Conservation (phyloP, 1,140 invertebrate genomes). For the Armadillidium nasatum region DNA sequence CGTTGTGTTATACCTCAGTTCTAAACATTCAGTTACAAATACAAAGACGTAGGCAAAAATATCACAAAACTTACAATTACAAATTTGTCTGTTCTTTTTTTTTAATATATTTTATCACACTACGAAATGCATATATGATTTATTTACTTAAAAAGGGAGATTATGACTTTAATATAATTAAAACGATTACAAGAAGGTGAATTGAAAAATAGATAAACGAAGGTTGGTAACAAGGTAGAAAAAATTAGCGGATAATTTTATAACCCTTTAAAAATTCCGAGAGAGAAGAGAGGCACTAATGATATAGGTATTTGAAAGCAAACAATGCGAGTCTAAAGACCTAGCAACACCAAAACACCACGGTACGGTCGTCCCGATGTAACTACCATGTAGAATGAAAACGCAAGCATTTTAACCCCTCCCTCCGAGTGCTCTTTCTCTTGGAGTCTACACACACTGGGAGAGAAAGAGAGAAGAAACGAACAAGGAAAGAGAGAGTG, state of each 20-base stretch:
- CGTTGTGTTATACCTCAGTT: background rate
- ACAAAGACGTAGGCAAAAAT: slow-evolving; percentile 5
- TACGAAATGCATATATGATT: slow-evolving; percentile 2
- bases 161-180: too few relatives aligned
- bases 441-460: background rate
- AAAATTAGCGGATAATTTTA: background rate
- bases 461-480: background rate
- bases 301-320: background rate
- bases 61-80: background rate
- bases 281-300: background rate
- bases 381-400: slow-evolving; percentile 1
- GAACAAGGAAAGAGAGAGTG: background rate
- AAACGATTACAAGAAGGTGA: background rate
- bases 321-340: background rate
- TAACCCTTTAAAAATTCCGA: background rate
- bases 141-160: too few relatives aligned
- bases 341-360: background rate
- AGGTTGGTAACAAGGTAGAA: background rate
- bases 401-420: background rate
- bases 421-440: background rate
- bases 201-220: background rate
- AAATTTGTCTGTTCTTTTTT: background rate
- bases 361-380: background rate
- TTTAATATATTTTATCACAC: background rate
- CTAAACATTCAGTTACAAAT: background rate